phyloP scores from a whole-genome alignment of 2,888 invertebrate species.

The Didymodactylos carnosus region DNA sequence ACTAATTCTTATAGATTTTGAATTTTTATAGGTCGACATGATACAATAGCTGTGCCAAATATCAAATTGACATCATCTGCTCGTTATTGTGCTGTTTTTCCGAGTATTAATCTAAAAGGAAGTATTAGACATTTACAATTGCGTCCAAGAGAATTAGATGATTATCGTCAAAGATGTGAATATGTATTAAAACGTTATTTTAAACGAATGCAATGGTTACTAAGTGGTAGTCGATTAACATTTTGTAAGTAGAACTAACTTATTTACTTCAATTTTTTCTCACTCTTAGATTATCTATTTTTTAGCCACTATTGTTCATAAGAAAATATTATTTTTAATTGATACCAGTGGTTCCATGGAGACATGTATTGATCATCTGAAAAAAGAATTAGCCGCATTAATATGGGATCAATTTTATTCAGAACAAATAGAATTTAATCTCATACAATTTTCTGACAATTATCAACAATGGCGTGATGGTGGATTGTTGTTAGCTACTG shows the following conservation, averaged over 20 bases:
- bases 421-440: constrained; percentile 23
- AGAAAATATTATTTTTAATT: constrained; percentile 26
- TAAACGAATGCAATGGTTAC: constrained; percentile 32
- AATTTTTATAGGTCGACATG: not conserved
- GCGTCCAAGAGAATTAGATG: constrained; percentile 28
- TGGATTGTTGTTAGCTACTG: constrained; percentile 25
- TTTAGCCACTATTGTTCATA: constrained; percentile 30
- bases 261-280: not conserved
- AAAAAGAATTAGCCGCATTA: constrained; percentile 29
- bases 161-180: constrained; percentile 27
- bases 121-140: constrained; percentile 33
- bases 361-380: constrained; percentile 30
- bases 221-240: constrained; percentile 22
- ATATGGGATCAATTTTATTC: constrained; percentile 34
- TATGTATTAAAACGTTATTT: constrained; percentile 28
- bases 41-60: not conserved
- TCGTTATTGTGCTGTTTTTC: constrained; percentile 29
- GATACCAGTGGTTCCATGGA: constrained; percentile 35
- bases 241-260: not conserved
- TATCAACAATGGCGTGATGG: constrained; percentile 26
- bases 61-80: not conserved
- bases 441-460: constrained; percentile 29
- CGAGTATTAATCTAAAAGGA: constrained; percentile 31
- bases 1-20: too few species aligned
- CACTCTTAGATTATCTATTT: constrained; percentile 33